phyloP scores from a whole-genome alignment of 2,113 vertebrate genomes.

The Apistogramma diplotaenia region DNA sequence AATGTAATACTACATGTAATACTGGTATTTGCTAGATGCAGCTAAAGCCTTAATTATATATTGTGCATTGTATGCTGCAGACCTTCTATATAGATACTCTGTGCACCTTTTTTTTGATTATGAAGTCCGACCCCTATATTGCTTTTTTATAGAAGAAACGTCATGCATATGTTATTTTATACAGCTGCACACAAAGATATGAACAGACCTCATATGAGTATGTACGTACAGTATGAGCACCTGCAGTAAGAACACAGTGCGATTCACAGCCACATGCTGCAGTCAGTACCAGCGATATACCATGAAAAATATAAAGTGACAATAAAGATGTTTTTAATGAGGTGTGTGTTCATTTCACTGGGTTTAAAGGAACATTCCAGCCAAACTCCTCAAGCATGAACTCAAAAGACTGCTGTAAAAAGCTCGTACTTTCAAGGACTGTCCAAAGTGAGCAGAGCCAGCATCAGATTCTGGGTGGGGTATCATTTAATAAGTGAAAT shows the following conservation, averaged over 20 bases:
- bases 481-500: neutral
- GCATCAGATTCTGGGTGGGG: neutral
- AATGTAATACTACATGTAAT: constrained; percentile 15
- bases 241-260: constrained; percentile 54
- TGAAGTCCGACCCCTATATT: constrained; percentile 52
- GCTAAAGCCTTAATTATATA: constrained; percentile 31
- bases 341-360: constrained; percentile 40
- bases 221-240: constrained; percentile 53
- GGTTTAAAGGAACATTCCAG: neutral
- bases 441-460: neutral
- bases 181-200: constrained; percentile 54
- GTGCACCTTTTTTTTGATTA: constrained; percentile 58
- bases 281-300: constrained; percentile 54
- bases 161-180: constrained; percentile 52
- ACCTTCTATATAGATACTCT: constrained; percentile 37
- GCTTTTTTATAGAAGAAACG: constrained; percentile 47
- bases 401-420: neutral
- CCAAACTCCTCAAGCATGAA: neutral
- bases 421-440: neutral
- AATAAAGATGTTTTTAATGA: constrained; percentile 70
- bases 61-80: constrained; percentile 43
- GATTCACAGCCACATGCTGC: constrained; percentile 54
- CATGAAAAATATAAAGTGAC: constrained; percentile 57
- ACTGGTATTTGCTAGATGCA: constrained; percentile 16
- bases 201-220: constrained; percentile 42